Base-by-base conservation (phyloP, 92 coral and sea anemone species). In the Virgularia gustaviana region DNA sequence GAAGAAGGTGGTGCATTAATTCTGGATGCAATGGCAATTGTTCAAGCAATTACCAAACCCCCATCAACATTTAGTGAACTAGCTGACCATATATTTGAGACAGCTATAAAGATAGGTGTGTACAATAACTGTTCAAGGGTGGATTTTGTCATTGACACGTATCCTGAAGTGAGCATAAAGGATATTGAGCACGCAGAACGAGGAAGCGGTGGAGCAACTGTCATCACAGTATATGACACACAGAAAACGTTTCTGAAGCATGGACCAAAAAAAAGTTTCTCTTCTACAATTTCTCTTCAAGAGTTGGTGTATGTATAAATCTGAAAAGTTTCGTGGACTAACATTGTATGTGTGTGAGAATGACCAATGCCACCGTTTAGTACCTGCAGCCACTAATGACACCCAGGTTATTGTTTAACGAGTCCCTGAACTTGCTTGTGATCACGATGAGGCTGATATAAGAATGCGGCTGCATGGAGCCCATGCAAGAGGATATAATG, bases 351-450 rank as follows among this genome's bases (percentile, higher is more conserved):
- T 54, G 11, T 54, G 61, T 54, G 61, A 9, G 61, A 54, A 54
- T 54, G 61, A 54, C 23, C 61, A 54, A 22, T 54, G 61, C 61
- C 61, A 54, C 31, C 4, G 23, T 54, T 2, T 54, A 54, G 23
- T 54, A 54, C 61, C 61, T 9, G 61, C 61, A 54, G 61, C 61
- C 29, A 54, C 61, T 15, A 23, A 23, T 54, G 61, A 54, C 29
- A 16, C 31, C 20, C 23, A 4, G 23, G 31, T 54, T 35, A 54
- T 54, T 54, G 61, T 54, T 15, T 12, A 54, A 54, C 11, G 61
- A 54, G 61, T 54, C 61, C 61, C 61, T 15, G 61, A 54, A 54
- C 23, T 54, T 54, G 61, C 61, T 54, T 54, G 61, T 15, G 61
- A 54, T 35, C 61, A 54, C 29, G 61, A 54, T 30, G 61, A 54